Base-by-base conservation (phyloP, 23 tunicate species). In the Ciona savignyi region DNA sequence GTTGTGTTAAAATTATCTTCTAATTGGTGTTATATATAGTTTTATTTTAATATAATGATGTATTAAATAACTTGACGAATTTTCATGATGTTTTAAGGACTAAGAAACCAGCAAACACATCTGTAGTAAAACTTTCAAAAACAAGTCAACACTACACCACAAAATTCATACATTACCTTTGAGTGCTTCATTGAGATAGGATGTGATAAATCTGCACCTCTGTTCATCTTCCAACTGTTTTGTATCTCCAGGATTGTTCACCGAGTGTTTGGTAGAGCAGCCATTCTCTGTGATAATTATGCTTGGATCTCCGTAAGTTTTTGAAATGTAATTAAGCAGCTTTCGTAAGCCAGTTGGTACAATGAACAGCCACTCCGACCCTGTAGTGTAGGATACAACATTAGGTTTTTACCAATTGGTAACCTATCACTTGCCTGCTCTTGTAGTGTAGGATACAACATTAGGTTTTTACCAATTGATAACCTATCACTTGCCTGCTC, bases 261-360 rank as follows among this genome's bases (percentile, higher is more conserved):
- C 33, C 1, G 85, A 63, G 65, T 90, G 90, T 60, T 84, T 90
- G n/a, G 90, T 83, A 20, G 97, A 90, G 66, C 82, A 84, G 0
- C 97, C 97, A 63, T 90, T 90, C 73, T 90, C 97, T 26, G 97
- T 90, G n/a, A 90, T 90, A 27, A 83, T 68, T 22, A 90, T 84
- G 19, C 56, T 51, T 0, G 90, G 90, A 34, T 84, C 63, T 60
- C 79, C 79, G 62, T 90, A 90, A 21, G 70, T 77, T 11, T 90
- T 84, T 51, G 75, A 26, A 35, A 90, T 75, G 63, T 31, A 79
- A 35, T 79, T 79, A 0, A 90, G 82, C 35, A 90, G 60, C 34
- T 79, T 85, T 27, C 97, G 60, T 62, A 90, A 65, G 25, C 97
- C 97, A 84, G 82, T 78, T 9, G 97, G 97, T 21, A 83, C 90